Base-by-base conservation (phyloP, 1,140 invertebrate genomes). In the Danaus melanippus region DNA sequence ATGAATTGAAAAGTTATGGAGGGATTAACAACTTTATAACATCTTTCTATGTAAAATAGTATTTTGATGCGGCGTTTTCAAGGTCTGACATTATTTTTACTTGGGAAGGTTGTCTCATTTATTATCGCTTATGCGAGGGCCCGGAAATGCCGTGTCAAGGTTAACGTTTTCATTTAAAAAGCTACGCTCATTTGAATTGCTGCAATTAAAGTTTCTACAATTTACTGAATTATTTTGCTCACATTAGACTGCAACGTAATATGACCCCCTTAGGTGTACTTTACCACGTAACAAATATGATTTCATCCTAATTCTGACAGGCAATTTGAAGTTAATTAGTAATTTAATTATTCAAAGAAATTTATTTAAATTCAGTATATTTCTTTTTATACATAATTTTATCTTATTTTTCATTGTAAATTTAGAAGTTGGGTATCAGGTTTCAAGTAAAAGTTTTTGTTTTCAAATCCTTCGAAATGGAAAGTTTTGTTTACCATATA, bases 51-150 rank as follows among this genome's bases (percentile, higher is more conserved):
- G 32, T 43, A 50, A 43, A 56, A 43, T 32, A 50, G 42, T 41
- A 56, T 56, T 50, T 10, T 12, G 42, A 10, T 10, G 12, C 42
- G 47, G 15, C 46, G 51, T 57, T 51, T 46, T 42, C 32, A 42
- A 32, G 21, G 43, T 46, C 9, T 41, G 44, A 42, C 21, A 51
- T 51, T 58, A 52, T 50, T 55, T 46, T 48, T 44, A n/a, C 53
- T 47, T 62, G 50, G 46, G 50, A 50, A 42, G 57, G 53, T 58
- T 64, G 46, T 49, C 42, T 45, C 48, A 59, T 56, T 64, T 56
- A 59, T 59, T 64, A 55, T 56, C 53, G 46, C 53, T 59, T 51
- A 56, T 56, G 53, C 32, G 43, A 64, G 58, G 46, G 52, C 50
- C 46, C 46, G 44, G 46, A 51, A 48, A 50, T 46, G 42, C 46